Evolutionary conservation across 2,888 invertebrate genomes (phyloP).

Genomic region (Taenaris catops): DNA sequence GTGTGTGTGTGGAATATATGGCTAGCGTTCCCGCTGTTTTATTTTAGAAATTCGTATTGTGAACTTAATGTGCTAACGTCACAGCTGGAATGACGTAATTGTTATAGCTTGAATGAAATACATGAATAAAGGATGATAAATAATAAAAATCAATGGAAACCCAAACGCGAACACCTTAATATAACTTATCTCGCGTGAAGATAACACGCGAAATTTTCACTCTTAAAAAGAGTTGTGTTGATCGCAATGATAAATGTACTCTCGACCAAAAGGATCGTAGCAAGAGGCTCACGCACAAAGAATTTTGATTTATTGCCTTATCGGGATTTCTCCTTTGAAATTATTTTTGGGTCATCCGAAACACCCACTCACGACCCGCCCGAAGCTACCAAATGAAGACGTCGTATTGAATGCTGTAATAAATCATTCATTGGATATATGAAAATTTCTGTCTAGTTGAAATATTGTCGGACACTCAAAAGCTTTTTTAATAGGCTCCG

Average conservation of each 20-base stretch:
- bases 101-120: too few relatives aligned
- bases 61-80: too few relatives aligned
- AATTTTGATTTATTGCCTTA: slow-evolving; percentile 70
- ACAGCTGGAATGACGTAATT: too few relatives aligned
- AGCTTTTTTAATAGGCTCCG: slow-evolving; percentile 21
- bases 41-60: too few relatives aligned
- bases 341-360: slow-evolving; percentile 59
- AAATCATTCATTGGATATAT: slow-evolving; percentile 46
- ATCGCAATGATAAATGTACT: slow-evolving; percentile 52
- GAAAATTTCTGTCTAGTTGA: slow-evolving; percentile 51
- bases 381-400: slow-evolving; percentile 65
- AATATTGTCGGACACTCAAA: slow-evolving; percentile 38
- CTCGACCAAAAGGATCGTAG: slow-evolving; percentile 44
- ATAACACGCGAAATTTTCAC: slow-evolving; percentile 31
- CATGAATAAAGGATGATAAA: too few relatives aligned
- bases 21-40: too few relatives aligned
- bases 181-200: slow-evolving; percentile 29
- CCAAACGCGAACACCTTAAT: too few relatives aligned
- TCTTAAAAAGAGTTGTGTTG: slow-evolving; percentile 31
- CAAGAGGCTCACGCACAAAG: slow-evolving; percentile 55
- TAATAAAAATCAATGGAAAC: too few relatives aligned
- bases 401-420: slow-evolving; percentile 59
- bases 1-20: too few relatives aligned
- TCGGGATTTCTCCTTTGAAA: slow-evolving; percentile 49
- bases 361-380: slow-evolving; percentile 71